These are phyloP conservation scores for Anoplophora glabripennis DNA, from an alignment of 1,140 invertebrate genomes.

Conservation along the genomic window DNA sequence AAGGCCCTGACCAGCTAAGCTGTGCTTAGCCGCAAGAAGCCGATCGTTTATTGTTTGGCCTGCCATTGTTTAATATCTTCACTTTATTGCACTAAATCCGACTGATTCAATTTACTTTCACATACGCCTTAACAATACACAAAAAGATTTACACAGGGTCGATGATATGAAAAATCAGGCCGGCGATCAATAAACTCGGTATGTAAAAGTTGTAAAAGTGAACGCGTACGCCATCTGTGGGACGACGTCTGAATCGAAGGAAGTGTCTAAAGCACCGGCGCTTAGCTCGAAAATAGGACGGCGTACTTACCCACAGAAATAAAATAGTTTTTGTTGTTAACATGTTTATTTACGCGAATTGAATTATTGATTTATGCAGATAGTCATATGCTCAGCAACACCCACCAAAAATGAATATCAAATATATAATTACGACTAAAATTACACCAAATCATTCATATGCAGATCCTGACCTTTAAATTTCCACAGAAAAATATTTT, in stretches of 20 bases:
- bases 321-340: slow-evolving; percentile 2
- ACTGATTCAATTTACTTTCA: slow-evolving; percentile 1
- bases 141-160: slow-evolving; percentile 5
- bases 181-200: not conserved
- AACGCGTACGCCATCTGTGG: slow-evolving; percentile 2
- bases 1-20: slow-evolving; percentile 96
- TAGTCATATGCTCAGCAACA: not conserved
- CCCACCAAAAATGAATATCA: slow-evolving; percentile 1
- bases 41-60: slow-evolving; percentile 98
- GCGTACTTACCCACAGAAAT: too few species aligned
- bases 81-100: not conserved
- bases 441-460: too few species aligned
- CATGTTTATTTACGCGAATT: not conserved
- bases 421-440: not conserved
- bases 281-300: too few species aligned
- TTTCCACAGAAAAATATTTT: too few species aligned
- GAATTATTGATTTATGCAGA: slow-evolving; percentile 1
- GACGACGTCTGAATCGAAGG: not conserved
- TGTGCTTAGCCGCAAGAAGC: slow-evolving; percentile 95
- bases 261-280: too few species aligned
- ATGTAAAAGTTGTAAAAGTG: slow-evolving; percentile 2
- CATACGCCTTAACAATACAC: not conserved
- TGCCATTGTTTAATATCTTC: slow-evolving; percentile 59
- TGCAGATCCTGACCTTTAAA: too few species aligned
- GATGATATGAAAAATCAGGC: not conserved